A percentile compares a stretch with the other conserved stretches of the same genome.
These are phyloP conservation scores for Phenganax subtilis DNA, from an alignment of 92 coral and sea anemone genomes.

Conservation along the genomic window DNA sequence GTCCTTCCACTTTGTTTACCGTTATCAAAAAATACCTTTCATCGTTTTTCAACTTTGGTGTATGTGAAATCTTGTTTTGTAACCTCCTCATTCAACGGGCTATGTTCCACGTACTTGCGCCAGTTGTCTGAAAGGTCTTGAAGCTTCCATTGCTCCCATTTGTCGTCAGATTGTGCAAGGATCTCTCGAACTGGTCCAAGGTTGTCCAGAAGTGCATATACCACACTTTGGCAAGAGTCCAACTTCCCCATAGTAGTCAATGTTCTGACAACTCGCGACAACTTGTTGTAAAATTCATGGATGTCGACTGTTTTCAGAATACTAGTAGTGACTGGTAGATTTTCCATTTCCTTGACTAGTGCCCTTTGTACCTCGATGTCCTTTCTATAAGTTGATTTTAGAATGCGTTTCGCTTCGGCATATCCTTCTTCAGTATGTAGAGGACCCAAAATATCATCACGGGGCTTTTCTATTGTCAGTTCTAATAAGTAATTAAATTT, in stretches of 20 bases:
- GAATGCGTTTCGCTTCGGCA: slow-evolving; percentile 43
- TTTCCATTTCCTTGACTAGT: background rate
- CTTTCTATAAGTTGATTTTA: background rate
- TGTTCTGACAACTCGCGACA: slow-evolving; percentile 56
- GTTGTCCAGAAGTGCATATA: slow-evolving; percentile 54
- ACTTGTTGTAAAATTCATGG: slow-evolving; percentile 42
- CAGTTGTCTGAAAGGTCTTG: slow-evolving; percentile 48
- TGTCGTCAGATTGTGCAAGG: slow-evolving; percentile 46
- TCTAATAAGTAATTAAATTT: slow-evolving; percentile 47
- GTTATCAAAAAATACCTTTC: slow-evolving; percentile 38
- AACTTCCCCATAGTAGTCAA: slow-evolving; percentile 52
- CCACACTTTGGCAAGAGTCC: slow-evolving; percentile 39
- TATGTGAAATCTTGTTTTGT: slow-evolving; percentile 24
- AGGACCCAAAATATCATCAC: slow-evolving; percentile 22
- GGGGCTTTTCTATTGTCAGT: slow-evolving; percentile 32
- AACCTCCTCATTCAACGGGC: slow-evolving; percentile 30
- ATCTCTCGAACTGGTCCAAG: slow-evolving; percentile 52
- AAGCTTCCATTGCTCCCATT: slow-evolving; percentile 57
- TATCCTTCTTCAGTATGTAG: slow-evolving; percentile 52
- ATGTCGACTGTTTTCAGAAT: background rate
- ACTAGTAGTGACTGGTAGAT: background rate
- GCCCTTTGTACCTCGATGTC: slow-evolving; percentile 11
- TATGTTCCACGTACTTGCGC: slow-evolving; percentile 37
- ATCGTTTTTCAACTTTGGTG: background rate
- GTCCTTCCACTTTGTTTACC: slow-evolving; percentile 36